Conservation (phyloP, 2,113 vertebrate genomes). For the Callaeas wilsoni region DNA sequence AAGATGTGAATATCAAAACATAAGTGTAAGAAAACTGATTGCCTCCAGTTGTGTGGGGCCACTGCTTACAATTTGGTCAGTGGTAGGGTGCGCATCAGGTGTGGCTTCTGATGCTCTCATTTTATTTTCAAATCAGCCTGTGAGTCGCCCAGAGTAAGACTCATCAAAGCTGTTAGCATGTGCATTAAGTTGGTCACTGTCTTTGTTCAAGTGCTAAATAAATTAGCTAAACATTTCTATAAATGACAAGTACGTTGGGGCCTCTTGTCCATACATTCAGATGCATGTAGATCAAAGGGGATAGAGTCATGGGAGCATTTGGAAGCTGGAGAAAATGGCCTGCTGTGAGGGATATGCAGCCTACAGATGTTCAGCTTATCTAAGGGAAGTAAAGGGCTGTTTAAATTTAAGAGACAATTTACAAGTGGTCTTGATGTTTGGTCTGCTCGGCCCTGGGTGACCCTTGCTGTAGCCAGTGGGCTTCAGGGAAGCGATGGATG, state of each 20-base stretch:
- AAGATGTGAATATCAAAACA: background rate
- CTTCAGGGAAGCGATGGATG: accelerated
- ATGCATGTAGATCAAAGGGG: background rate
- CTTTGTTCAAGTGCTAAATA: background rate
- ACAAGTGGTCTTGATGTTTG: background rate
- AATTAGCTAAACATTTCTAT: background rate
- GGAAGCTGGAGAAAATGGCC: background rate
- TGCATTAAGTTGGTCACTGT: background rate
- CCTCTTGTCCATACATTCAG: too few species aligned
- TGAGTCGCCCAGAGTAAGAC: background rate
- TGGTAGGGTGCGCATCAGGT: background rate
- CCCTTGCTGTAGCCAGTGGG: background rate
- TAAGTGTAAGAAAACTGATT: background rate
- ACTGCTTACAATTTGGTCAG: background rate
- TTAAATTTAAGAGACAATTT: background rate
- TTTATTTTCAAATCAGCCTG: background rate
- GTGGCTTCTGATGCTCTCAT: background rate
- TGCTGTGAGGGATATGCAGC: background rate
- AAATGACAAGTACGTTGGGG: background rate
- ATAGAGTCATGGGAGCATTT: background rate
- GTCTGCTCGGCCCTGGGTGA: background rate
- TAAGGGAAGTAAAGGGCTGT: background rate
- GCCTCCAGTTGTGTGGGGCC: background rate
- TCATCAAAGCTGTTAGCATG: background rate
- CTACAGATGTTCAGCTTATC: background rate